Evolutionary conservation across 2,888 invertebrate species (phyloP), one percentile per base, ranked within the genome.

Genomic region (Heliconius ethilla): DNA sequence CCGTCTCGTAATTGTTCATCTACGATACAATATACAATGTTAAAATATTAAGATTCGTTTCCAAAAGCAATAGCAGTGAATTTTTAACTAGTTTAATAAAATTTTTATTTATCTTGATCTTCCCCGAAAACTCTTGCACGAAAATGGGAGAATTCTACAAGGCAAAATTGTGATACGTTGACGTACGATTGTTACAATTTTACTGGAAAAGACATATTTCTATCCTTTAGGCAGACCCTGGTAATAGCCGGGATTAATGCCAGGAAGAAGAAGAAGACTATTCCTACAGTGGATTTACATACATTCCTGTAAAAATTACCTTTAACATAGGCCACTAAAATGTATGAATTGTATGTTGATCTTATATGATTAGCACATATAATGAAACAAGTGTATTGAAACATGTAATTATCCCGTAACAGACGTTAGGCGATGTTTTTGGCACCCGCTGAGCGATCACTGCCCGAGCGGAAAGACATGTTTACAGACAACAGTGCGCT

Each of bases 391-490:
- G 78, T 79, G 77, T 79, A 81, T 76, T 78, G 79, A 82, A 83
- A 82, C 81, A 83, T 81, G 81, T 78, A 79, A 83, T 81, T 80
- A 77, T 82, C 81, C 81, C 81, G 82, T 81, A 82, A 83, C 82
- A 78, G 77, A 55, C 70, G 82, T 81, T 79, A 70, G 80, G 82
- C 82, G 78, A 81, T 83, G 79, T 84, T 87, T 87, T 90, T 92
- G 92, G 91, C 93, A 91, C 87, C 90, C 89, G 89, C 87, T 81
- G 87, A 83, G 89, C 90, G 90, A 92, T 91, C 92, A 90, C 87
- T 89, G 88, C 85, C 86, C 84, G 85, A 85, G 87, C 91, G 92
- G 93, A 91, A 92, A 93, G 94, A 92, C 93, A 88, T 93, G 91
- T 94, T 94, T 94, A 92, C 93, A 90, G 89, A 89, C 93, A 92